phyloP scores from a whole-genome alignment of 1,140 invertebrate genomes.

The Microplitis demolitor region DNA sequence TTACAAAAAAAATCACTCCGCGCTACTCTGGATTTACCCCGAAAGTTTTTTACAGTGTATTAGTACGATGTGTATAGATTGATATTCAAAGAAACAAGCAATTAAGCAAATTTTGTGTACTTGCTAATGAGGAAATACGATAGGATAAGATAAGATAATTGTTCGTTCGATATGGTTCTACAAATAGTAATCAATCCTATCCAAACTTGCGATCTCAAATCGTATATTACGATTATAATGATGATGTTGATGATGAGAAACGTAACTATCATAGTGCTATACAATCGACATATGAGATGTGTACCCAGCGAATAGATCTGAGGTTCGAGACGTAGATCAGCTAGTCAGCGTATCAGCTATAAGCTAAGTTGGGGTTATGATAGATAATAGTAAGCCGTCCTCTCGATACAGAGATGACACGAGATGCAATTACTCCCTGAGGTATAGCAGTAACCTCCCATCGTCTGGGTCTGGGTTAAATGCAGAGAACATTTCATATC shows the following conservation, averaged over 20 bases:
- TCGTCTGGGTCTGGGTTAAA: conserved; percentile 18
- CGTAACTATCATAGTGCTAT: conserved; percentile 6
- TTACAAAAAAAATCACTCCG: no score
- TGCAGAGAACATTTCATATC: background rate
- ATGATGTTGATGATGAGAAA: conserved; percentile 33
- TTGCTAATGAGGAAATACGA: no score
- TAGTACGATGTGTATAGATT: no score
- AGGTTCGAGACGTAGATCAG: background rate
- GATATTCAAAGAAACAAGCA: no score
- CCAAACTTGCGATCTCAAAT: no score
- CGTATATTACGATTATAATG: no score
- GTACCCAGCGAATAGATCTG: background rate
- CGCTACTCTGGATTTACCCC: background rate
- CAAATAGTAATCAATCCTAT: background rate
- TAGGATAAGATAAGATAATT: no score
- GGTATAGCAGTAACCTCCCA: conserved; percentile 18
- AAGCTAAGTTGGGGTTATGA: conserved; percentile 37
- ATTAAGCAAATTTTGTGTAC: no score
- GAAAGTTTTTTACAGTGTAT: no score
- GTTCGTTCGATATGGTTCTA: background rate
- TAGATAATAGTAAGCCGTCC: conserved; percentile 45
- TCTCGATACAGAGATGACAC: conserved; percentile 40
- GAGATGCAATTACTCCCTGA: conserved; percentile 45
- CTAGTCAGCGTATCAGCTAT: background rate
- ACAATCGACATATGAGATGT: conserved; percentile 4